Conservation (phyloP, 2,888 invertebrate genomes). For the Drosophila mimetica region DNA sequence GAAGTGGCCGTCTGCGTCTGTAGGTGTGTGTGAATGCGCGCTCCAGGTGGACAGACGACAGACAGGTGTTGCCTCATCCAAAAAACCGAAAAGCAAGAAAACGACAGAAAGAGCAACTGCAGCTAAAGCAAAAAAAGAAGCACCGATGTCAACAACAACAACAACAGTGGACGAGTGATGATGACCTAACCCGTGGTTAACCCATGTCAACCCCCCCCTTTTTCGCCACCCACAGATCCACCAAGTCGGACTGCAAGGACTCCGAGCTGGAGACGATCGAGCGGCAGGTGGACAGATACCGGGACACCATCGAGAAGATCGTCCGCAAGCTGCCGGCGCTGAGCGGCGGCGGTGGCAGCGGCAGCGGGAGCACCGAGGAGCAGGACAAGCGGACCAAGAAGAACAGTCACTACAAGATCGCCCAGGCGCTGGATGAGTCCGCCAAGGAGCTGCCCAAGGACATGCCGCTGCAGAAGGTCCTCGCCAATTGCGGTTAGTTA, state of each 20-base stretch:
- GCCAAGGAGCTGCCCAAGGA: conserved; percentile 88
- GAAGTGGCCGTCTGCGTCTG: conserved; percentile 2
- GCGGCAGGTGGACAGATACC: conserved; percentile 83
- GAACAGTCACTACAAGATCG: conserved; percentile 93
- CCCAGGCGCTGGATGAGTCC: conserved; percentile 90
- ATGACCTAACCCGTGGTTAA: conserved; percentile 66
- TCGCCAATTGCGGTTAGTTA: conserved; percentile 81
- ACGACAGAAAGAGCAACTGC: conserved; percentile 15
- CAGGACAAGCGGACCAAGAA: conserved; percentile 93
- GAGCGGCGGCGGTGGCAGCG: conserved; percentile 66
- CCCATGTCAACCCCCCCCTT: conserved; percentile 3
- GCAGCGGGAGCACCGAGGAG: conserved; percentile 84
- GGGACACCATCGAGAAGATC: conserved; percentile 84
- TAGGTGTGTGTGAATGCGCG: conserved; percentile 13
- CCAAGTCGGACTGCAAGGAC: conserved; percentile 77
- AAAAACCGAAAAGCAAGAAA: conserved; percentile 35
- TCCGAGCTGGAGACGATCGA: conserved; percentile 83
- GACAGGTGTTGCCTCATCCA: conserved; percentile 74
- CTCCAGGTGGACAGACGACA: conserved; percentile 52
- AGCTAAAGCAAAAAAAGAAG: conserved; percentile 33
- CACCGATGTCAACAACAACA: conserved; percentile 26
- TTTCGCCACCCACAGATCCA: conserved; percentile 51
- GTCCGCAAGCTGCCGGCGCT: conserved; percentile 83
- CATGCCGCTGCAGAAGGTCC: conserved; percentile 81
- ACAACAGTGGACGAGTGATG: conserved; percentile 49